These are phyloP conservation scores for Gymnodraco acuticeps DNA, from an alignment of 2,797 vertebrate genomes.

Conservation along the genomic window DNA sequence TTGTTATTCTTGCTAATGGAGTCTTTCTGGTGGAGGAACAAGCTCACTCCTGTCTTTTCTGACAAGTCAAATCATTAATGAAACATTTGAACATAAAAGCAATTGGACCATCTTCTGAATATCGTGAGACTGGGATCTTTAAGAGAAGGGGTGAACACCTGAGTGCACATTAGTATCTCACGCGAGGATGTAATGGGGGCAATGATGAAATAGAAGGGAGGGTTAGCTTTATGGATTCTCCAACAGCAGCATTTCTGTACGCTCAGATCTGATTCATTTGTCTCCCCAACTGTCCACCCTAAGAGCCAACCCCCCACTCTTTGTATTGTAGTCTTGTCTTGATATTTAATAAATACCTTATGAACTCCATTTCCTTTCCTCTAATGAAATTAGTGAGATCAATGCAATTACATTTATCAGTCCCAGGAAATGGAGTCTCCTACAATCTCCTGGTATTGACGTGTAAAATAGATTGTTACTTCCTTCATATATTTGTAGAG, in stretches of 20 bases:
- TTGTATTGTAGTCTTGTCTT: slow-evolving; percentile 33
- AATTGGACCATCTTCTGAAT: slow-evolving; percentile 52
- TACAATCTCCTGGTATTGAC: slow-evolving; percentile 66
- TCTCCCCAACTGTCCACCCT: not conserved
- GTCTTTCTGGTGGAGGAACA: slow-evolving; percentile 48
- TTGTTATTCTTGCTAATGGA: slow-evolving; percentile 68
- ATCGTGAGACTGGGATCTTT: slow-evolving; percentile 37
- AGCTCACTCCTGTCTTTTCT: slow-evolving; percentile 42
- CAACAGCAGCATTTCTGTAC: not conserved
- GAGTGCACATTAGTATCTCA: slow-evolving; percentile 57
- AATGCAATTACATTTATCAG: slow-evolving; percentile 75
- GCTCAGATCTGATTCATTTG: slow-evolving; percentile 14
- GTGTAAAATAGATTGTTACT: slow-evolving; percentile 66
- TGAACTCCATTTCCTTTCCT: slow-evolving; percentile 66
- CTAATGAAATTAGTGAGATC: slow-evolving; percentile 74
- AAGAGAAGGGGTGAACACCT: slow-evolving; percentile 40
- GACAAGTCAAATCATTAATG: slow-evolving; percentile 66
- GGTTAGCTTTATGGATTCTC: slow-evolving; percentile 23
- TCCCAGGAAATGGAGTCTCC: slow-evolving; percentile 70
- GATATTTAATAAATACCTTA: slow-evolving; percentile 52
- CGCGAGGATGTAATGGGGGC: slow-evolving; percentile 16
- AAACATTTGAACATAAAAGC: slow-evolving; percentile 61
- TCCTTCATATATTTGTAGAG: slow-evolving; percentile 65
- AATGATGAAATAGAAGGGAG: slow-evolving; percentile 13
- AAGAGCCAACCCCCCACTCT: slow-evolving; percentile 4